Conservation (phyloP, 2,113 vertebrate species). For the Athene cunicularia region DNA sequence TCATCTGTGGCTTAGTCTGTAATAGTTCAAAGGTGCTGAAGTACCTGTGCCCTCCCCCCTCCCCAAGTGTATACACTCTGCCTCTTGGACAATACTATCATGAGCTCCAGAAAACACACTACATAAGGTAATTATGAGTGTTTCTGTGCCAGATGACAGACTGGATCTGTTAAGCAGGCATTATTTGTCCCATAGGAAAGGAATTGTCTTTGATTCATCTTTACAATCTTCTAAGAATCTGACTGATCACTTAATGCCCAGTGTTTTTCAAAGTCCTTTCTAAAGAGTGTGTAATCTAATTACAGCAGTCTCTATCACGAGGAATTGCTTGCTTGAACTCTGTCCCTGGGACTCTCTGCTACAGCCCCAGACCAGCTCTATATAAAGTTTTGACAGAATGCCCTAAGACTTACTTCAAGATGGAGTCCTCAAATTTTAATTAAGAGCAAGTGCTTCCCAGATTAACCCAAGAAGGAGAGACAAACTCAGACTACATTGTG, state of each 20-base stretch:
- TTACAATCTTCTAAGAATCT: neutral
- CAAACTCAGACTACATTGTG: neutral
- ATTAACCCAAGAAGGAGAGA: neutral
- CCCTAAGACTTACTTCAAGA: neutral
- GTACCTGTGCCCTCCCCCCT: neutral
- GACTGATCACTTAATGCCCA: neutral
- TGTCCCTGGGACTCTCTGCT: neutral
- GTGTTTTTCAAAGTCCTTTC: neutral
- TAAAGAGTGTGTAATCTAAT: neutral
- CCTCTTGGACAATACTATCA: neutral
- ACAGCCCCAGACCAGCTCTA: neutral
- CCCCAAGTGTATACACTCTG: neutral
- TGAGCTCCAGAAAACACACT: neutral
- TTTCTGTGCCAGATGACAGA: neutral
- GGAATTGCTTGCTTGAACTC: neutral
- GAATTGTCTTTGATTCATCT: neutral
- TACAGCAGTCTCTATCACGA: neutral
- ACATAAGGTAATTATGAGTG: neutral
- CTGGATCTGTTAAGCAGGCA: neutral
- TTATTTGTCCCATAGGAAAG: neutral
- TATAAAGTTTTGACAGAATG: neutral
- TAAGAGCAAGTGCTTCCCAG: neutral
- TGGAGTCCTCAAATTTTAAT: neutral
- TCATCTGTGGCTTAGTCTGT: neutral
- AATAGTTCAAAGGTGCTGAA: neutral